A percentile compares a stretch with the other conserved stretches of the same genome.
Conservation (phyloP, 2,888 invertebrate genomes). For the Agrochola circellaris region DNA sequence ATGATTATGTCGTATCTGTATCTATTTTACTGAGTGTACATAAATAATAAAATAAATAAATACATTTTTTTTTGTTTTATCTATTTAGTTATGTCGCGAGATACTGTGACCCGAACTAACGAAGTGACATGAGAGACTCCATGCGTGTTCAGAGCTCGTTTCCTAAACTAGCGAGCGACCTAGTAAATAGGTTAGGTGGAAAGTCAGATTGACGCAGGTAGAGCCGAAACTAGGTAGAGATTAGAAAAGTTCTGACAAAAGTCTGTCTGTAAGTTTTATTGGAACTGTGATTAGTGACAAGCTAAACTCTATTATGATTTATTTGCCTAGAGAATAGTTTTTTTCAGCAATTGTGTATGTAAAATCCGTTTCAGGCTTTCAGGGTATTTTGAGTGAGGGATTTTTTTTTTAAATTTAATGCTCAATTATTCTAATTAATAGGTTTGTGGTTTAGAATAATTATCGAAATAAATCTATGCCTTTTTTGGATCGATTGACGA, state of each 20-base stretch:
- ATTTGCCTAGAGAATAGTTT: not conserved
- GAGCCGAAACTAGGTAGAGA: conserved; percentile 43
- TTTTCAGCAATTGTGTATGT: not conserved
- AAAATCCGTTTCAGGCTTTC: not conserved
- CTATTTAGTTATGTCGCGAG: conserved; percentile 9
- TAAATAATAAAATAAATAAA: too few relatives aligned
- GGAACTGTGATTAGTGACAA: conserved; percentile 23
- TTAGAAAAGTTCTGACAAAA: conserved; percentile 49
- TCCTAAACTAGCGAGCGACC: conserved; percentile 72
- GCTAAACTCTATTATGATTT: conserved; percentile 22
- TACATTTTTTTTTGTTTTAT: not conserved
- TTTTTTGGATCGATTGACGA: not conserved
- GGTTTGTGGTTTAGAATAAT: not conserved
- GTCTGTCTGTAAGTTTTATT: conserved; percentile 26
- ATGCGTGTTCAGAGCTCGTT: conserved; percentile 73
- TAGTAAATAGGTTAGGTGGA: conserved; percentile 71
- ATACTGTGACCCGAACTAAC: conserved; percentile 33
- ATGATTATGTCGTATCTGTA: too few relatives aligned
- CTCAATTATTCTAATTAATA: not conserved
- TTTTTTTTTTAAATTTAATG: not conserved
- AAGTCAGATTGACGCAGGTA: conserved; percentile 52
- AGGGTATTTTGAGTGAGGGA: not conserved
- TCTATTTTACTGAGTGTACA: too few relatives aligned
- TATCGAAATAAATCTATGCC: not conserved
- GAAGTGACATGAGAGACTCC: conserved; percentile 57